Conservation (phyloP, 2,113 vertebrate genomes). For the Tricholaema leucomelas region DNA sequence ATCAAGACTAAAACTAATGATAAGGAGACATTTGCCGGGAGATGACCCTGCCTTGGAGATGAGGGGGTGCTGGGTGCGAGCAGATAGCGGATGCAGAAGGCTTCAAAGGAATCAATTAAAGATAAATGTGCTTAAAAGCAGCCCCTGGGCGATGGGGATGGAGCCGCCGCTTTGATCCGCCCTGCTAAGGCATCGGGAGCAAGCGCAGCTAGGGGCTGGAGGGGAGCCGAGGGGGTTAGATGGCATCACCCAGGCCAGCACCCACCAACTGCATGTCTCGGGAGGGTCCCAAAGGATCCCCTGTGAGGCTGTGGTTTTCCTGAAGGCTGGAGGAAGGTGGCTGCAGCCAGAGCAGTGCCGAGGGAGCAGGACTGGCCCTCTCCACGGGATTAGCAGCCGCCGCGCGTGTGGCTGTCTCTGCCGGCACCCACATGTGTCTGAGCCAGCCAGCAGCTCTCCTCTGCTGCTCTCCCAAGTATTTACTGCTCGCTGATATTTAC, state of each 20-base stretch:
- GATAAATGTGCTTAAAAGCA: conserved; percentile 39
- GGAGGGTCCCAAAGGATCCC: background rate
- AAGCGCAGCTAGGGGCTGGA: rapidly evolving
- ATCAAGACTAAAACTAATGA: background rate
- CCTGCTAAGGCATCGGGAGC: background rate
- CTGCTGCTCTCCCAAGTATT: conserved; percentile 14
- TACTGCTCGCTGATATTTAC: conserved; percentile 22
- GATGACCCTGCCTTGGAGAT: background rate
- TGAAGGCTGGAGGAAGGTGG: background rate
- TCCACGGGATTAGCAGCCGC: background rate
- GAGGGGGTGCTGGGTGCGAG: background rate
- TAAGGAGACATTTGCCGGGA: background rate
- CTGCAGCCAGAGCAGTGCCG: background rate
- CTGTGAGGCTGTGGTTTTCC: rapidly evolving
- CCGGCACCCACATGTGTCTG: background rate
- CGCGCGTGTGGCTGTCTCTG: background rate
- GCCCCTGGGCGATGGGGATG: background rate
- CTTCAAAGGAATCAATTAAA: conserved; percentile 68
- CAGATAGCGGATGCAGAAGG: background rate
- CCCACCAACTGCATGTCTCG: rapidly evolving
- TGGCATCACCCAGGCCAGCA: background rate
- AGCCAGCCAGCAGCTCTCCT: background rate
- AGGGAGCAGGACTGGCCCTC: background rate
- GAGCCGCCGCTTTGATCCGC: background rate
- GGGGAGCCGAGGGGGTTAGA: background rate